Conservation (phyloP, 2,797 vertebrate genomes). For the Acropternis orthonyx region DNA sequence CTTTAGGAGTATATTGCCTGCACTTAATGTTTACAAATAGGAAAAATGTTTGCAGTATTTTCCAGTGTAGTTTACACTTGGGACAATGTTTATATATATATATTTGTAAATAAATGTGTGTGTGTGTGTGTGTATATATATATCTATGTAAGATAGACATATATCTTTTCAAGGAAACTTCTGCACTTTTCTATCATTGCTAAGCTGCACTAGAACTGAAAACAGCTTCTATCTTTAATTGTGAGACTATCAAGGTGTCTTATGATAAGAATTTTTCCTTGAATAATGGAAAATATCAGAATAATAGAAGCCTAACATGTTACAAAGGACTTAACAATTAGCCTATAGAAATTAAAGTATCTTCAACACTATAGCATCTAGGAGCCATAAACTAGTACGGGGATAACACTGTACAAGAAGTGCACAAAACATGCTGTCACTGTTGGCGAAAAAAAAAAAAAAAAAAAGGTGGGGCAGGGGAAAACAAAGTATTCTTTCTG, state of each 20-base stretch:
- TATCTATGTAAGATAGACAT: neutral
- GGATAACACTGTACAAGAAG: neutral
- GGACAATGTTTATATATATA: neutral
- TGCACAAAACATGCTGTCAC: neutral
- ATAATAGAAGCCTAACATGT: neutral
- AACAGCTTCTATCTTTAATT: neutral
- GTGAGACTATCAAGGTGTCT: neutral
- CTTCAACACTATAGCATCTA: neutral
- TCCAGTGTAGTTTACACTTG: neutral
- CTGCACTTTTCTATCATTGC: neutral
- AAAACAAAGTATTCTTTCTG: neutral
- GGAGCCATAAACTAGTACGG: neutral
- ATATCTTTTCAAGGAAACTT: neutral
- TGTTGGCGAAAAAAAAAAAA: neutral
- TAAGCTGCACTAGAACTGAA: neutral
- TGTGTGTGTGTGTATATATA: too few species aligned
- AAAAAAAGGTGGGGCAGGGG: too few species aligned
- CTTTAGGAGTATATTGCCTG: neutral
- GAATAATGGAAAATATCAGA: neutral
- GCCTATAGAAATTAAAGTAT: neutral
- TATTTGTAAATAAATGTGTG: too few species aligned
- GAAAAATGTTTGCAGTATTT: neutral
- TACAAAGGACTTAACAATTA: neutral
- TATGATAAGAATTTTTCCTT: neutral
- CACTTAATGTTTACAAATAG: neutral